Percentiles rank a stretch among this genome's conserved stretches.
Evolutionary conservation across 2,888 invertebrate genomes (phyloP).

Genomic region (Latrodectus elegans): DNA sequence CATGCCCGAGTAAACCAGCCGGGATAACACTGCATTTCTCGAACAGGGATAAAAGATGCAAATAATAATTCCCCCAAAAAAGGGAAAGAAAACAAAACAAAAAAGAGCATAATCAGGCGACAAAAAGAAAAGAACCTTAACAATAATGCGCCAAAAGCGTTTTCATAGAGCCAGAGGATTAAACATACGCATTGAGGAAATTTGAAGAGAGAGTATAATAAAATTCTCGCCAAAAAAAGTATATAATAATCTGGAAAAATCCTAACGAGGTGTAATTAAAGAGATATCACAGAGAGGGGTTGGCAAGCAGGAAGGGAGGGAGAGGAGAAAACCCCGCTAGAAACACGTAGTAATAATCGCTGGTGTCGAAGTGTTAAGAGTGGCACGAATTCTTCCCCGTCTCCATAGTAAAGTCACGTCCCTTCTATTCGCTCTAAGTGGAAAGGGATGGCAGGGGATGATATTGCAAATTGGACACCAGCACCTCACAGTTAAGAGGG

Average conservation of each 20-base stretch:
- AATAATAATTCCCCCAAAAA: not conserved
- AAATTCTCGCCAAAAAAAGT: not conserved
- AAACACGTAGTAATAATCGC: conserved; percentile 53
- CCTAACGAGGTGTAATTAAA: conserved; percentile 66
- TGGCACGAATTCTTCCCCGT: conserved; percentile 26
- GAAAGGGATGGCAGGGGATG: conserved; percentile 20
- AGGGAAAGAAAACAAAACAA: not conserved
- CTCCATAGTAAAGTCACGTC: conserved; percentile 64
- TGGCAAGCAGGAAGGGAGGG: not conserved
- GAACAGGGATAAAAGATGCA: not conserved
- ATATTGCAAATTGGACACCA: conserved; percentile 46
- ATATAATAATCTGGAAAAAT: conserved; percentile 46
- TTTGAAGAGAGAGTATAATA: conserved; percentile 16
- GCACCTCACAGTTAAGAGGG: conserved; percentile 10
- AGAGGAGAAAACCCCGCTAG: not conserved
- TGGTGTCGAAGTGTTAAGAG: conserved; percentile 39
- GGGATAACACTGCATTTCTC: conserved; percentile 1
- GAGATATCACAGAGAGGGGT: conserved; percentile 41
- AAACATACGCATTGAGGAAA: conserved; percentile 27
- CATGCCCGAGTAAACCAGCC: conserved; percentile 1
- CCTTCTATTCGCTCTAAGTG: conserved; percentile 14
- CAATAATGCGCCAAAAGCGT: conserved; percentile 46
- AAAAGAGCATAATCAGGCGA: not conserved
- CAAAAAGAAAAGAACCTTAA: conserved; percentile 26
- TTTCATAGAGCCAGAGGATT: conserved; percentile 31